Evolutionary conservation across 1,140 invertebrate genomes (phyloP).

Genomic region (Steinernema feltiae): DNA sequence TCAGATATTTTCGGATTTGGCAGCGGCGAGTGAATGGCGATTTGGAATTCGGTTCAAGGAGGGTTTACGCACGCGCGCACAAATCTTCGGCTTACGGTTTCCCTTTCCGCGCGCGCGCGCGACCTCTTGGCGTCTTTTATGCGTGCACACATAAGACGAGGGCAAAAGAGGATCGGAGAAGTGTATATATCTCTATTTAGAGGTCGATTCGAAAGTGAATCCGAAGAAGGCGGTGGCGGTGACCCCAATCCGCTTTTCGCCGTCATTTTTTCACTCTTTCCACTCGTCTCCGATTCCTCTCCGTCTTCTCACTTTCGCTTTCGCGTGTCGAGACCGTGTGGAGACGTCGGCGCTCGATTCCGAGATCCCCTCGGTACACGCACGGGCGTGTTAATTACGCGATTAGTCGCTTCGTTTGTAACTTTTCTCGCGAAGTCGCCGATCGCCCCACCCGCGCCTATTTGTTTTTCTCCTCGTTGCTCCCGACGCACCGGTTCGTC

Average conservation of each 20-base stretch:
- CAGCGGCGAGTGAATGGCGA: not conserved
- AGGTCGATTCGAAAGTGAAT: conserved; percentile 8
- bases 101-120: not conserved
- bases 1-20: not conserved
- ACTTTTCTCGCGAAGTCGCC: not conserved
- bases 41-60: not conserved
- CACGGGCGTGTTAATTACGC: not conserved
- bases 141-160: not conserved
- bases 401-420: conserved; percentile 2
- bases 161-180: not conserved
- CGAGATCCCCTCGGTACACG: not conserved
- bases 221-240: conserved; percentile 7
- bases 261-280: not conserved
- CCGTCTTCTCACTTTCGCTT: not conserved
- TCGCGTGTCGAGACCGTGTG: no score
- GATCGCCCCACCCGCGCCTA: not conserved
- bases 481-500: not conserved
- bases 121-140: not conserved
- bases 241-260: conserved; percentile 7
- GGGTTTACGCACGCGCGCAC: not conserved
- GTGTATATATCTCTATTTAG: not conserved
- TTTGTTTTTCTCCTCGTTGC: not conserved
- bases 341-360: not conserved
- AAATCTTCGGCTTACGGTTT: conserved; percentile 9
- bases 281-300: not conserved